phyloP scores from a whole-genome alignment of 2,113 vertebrate genomes.

The Hyperopisus bebe region DNA sequence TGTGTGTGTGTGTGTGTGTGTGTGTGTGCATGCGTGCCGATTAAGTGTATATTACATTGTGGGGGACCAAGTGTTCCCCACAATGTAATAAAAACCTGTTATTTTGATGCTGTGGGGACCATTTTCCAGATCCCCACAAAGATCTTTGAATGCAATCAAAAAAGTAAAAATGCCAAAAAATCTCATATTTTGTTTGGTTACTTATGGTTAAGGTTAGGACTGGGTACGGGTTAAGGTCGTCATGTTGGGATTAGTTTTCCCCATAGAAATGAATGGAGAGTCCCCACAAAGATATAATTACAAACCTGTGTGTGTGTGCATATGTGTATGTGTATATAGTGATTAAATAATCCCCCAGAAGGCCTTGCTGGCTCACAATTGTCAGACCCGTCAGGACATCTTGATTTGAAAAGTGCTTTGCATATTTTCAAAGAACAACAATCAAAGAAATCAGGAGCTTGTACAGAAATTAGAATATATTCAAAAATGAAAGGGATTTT shows the following conservation, averaged over 20 bases:
- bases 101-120: too few relatives aligned
- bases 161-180: not conserved
- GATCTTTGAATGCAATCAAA: not conserved
- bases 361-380: conserved; percentile 10
- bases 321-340: not conserved
- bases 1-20: not conserved
- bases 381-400: conserved; percentile 33
- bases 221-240: not conserved
- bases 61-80: not conserved
- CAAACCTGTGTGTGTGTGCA: not conserved
- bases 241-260: not conserved
- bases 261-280: not conserved
- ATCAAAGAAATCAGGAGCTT: conserved; percentile 37
- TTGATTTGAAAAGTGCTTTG: conserved; percentile 37
- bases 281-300: not conserved
- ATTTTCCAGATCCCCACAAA: too few relatives aligned
- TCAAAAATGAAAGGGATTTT: conserved; percentile 32
- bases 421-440: conserved; percentile 41
- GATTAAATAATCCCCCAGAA: not conserved
- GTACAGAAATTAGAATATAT: conserved; percentile 8
- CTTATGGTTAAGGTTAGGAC: not conserved
- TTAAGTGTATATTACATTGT: not conserved
- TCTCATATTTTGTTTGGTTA: not conserved
- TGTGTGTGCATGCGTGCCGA: not conserved
- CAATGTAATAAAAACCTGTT: not conserved